Evolutionary conservation across 2,888 invertebrate genomes (phyloP).

Genomic region (Harmothoe impar): DNA sequence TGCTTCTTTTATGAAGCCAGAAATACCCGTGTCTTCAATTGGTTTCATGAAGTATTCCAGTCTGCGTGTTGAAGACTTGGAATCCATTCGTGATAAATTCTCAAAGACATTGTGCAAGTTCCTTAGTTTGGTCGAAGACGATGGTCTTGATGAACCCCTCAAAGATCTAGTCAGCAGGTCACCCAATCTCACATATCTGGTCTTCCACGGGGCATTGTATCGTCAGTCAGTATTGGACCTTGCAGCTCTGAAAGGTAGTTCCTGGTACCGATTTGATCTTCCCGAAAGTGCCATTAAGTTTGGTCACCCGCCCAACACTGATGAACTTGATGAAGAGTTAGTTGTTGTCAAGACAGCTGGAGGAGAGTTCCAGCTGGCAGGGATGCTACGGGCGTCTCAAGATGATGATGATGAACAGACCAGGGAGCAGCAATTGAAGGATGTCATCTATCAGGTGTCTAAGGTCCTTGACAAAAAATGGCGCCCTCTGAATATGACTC

Average conservation of each 20-base stretch:
- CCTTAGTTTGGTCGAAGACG: constrained; percentile 72
- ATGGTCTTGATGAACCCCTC: constrained; percentile 70
- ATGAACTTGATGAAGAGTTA: constrained; percentile 71
- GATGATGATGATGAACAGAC: constrained; percentile 70
- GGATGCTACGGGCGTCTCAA: constrained; percentile 65
- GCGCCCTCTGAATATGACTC: constrained; percentile 49
- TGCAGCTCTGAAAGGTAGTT: constrained; percentile 69
- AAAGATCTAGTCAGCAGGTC: constrained; percentile 71
- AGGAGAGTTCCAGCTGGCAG: constrained; percentile 71
- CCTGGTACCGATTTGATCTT: constrained; percentile 74
- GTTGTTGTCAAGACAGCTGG: constrained; percentile 72
- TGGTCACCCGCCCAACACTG: constrained; percentile 68
- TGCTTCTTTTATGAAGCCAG: constrained; percentile 74
- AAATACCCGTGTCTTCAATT: constrained; percentile 73
- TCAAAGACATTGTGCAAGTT: constrained; percentile 72
- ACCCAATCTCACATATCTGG: constrained; percentile 71
- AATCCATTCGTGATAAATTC: constrained; percentile 72
- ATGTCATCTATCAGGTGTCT: constrained; percentile 50
- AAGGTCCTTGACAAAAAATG: constrained; percentile 62
- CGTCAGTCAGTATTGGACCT: constrained; percentile 71
- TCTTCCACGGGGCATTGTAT: constrained; percentile 73
- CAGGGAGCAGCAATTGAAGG: constrained; percentile 61
- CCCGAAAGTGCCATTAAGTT: constrained; percentile 66
- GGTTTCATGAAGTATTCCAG: constrained; percentile 74
- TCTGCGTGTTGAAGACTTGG: constrained; percentile 72